Percentiles rank a stretch among this genome's conserved stretches.
These are phyloP conservation scores for Drosophila varians DNA, from an alignment of 1,140 invertebrate species.

Conservation along the genomic window DNA sequence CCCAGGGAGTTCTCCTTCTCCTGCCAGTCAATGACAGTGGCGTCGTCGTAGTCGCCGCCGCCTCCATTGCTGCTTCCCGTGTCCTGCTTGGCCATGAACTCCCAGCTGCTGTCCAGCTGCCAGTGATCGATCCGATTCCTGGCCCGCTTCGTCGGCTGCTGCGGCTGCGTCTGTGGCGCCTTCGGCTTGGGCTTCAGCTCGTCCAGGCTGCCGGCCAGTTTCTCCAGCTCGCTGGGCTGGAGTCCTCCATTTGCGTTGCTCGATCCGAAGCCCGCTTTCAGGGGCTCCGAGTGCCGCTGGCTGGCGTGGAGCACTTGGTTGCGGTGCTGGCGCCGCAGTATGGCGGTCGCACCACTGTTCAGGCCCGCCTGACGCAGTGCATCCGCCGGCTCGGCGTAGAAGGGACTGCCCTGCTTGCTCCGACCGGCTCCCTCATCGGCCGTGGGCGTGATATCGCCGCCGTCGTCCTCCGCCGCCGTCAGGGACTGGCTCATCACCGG, in stretches of 20 bases:
- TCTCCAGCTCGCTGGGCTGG: constrained; percentile 71
- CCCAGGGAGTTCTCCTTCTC: constrained; percentile 74
- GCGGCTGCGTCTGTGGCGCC: constrained; percentile 22
- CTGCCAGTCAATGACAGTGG: constrained; percentile 56
- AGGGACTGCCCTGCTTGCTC: constrained; percentile 89
- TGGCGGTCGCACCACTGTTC: constrained; percentile 77
- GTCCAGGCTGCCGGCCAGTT: constrained; percentile 76
- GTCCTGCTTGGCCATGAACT: constrained; percentile 89
- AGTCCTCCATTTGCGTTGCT: constrained; percentile 29
- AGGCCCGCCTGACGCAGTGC: constrained; percentile 86
- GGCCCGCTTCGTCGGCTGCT: constrained; percentile 59
- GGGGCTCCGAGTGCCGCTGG: constrained; percentile 86
- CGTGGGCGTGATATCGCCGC: constrained; percentile 70
- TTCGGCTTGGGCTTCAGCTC: constrained; percentile 79
- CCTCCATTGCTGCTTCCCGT: constrained; percentile 24
- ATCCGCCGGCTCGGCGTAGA: constrained; percentile 96
- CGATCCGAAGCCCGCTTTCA: constrained; percentile 74
- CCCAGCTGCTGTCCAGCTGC: constrained; percentile 94
- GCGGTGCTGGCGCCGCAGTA: constrained; percentile 79
- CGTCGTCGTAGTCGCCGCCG: constrained; percentile 49
- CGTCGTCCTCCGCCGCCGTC: constrained; percentile 39
- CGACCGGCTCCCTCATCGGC: constrained; percentile 66
- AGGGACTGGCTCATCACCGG: constrained; percentile 61
- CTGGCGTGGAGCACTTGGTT: constrained; percentile 75
- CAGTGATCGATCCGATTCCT: constrained; percentile 87